A percentile compares a stretch with the other conserved stretches of the same genome.
Conservation (phyloP, 2,797 vertebrate genomes). For the Linurgus olivaceus region DNA sequence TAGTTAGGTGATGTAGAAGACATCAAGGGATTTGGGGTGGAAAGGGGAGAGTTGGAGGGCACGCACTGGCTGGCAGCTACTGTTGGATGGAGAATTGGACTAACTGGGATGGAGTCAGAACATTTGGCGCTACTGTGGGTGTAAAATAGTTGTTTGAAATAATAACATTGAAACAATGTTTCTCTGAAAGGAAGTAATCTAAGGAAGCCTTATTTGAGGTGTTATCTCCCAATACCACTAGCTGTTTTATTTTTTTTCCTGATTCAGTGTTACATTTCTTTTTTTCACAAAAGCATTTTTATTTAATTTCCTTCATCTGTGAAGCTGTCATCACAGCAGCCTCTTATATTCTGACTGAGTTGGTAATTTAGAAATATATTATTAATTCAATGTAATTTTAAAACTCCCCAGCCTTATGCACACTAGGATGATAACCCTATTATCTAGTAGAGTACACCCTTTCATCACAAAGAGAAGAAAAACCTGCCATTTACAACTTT, state of each 20-base stretch:
- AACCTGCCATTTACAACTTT: not conserved
- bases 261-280: not conserved
- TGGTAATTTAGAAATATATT: not conserved
- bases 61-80: not conserved
- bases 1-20: not conserved
- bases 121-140: not conserved
- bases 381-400: not conserved
- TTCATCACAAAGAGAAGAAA: not conserved
- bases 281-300: not conserved
- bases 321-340: not conserved
- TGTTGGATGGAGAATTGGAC: not conserved
- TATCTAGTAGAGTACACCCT: not conserved
- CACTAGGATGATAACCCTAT: not conserved
- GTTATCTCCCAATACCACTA: not conserved
- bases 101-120: not conserved
- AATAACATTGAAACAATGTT: not conserved
- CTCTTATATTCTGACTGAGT: not conserved
- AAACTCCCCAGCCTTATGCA: not conserved
- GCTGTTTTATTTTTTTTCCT: not conserved
- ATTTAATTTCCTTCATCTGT: not conserved
- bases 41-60: not conserved
- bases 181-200: not conserved
- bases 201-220: not conserved
- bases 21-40: not conserved
- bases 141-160: not conserved